Evolutionary conservation across 2,888 invertebrate species (phyloP).

Genomic region (Acanthosepion lycidas): DNA sequence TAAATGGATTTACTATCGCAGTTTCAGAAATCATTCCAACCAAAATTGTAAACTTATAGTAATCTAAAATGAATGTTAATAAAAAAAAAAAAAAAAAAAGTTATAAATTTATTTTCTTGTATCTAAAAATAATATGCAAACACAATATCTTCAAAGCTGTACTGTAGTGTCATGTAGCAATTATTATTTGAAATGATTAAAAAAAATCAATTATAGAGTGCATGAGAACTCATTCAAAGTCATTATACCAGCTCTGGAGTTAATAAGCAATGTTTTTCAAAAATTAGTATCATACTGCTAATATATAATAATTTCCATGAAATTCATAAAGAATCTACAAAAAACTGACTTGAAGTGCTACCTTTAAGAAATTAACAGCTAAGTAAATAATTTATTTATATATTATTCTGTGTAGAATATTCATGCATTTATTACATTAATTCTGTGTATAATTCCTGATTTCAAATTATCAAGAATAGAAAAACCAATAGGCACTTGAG

Average conservation of each 20-base stretch:
- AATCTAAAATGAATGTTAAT: too few relatives aligned
- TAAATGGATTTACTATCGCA: not conserved
- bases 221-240: not conserved
- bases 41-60: not conserved
- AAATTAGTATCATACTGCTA: not conserved
- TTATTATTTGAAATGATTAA: not conserved
- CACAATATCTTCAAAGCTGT: not conserved
- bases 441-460: not conserved
- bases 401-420: too few relatives aligned
- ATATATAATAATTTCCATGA: not conserved
- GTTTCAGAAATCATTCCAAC: not conserved
- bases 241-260: not conserved
- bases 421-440: not conserved
- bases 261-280: not conserved
- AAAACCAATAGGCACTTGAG: not conserved
- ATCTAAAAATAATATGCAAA: not conserved
- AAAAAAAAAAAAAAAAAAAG: not conserved
- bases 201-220: not conserved
- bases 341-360: not conserved
- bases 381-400: not conserved
- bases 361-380: not conserved
- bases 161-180: not conserved
- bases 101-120: not conserved
- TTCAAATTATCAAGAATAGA: not conserved
- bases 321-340: not conserved